phyloP scores from a whole-genome alignment of 2,113 vertebrate species.

The Donacobius atricapilla region DNA sequence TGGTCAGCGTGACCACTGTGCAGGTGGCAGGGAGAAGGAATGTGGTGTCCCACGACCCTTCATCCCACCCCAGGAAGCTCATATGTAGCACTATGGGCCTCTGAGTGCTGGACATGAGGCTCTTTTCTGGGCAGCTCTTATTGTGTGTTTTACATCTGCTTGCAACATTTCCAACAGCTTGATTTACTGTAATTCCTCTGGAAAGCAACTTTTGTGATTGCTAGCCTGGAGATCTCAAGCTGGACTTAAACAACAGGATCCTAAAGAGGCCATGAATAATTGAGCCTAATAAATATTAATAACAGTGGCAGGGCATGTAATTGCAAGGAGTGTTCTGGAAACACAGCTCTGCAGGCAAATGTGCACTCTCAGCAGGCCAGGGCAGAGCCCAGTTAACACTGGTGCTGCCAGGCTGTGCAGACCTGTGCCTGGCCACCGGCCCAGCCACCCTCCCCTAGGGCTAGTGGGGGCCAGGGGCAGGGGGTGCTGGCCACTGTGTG shows the following conservation, averaged over 20 bases:
- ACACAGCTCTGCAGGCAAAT: conserved; percentile 1
- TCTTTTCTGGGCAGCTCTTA: background rate
- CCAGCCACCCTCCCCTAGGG: background rate
- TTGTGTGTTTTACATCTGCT: background rate
- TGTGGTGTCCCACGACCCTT: background rate
- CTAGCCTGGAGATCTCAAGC: conserved; percentile 49
- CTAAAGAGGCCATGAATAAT: conserved; percentile 66
- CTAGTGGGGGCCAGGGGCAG: background rate
- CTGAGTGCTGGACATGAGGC: background rate
- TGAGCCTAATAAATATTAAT: conserved; percentile 68
- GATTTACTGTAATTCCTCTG: conserved; percentile 56
- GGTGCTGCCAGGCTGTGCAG: background rate
- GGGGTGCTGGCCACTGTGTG: background rate
- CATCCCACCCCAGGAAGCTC: background rate
- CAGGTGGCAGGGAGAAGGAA: background rate
- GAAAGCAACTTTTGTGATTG: conserved; percentile 59
- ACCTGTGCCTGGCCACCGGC: background rate
- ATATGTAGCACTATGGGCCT: background rate
- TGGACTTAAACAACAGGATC: conserved; percentile 64
- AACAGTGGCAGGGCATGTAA: conserved; percentile 54
- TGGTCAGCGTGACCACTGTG: background rate
- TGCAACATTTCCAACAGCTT: background rate
- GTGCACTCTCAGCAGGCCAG: accelerated
- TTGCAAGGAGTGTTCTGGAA: conserved; percentile 60
- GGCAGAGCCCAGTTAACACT: conserved; percentile 10